A percentile compares a stretch with the other conserved stretches of the same genome.
Evolutionary conservation across 2,797 vertebrate genomes (phyloP).

Genomic region (Nyctibius grandis): DNA sequence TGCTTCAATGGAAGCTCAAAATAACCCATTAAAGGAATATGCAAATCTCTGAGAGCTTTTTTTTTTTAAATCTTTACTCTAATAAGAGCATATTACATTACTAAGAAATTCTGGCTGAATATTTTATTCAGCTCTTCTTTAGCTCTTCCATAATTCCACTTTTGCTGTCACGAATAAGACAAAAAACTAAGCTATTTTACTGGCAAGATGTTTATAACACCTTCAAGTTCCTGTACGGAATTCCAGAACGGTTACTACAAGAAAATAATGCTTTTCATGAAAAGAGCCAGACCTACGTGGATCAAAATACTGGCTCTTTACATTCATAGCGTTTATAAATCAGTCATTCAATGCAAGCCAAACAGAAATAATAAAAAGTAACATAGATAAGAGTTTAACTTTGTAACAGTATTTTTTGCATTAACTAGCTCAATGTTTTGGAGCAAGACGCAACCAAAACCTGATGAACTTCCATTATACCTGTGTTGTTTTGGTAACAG

Average conservation of each 20-base stretch:
- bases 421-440: background rate
- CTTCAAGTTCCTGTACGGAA: background rate
- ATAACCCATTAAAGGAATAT: conserved; percentile 32
- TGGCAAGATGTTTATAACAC: background rate
- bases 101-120: background rate
- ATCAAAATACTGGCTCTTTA: background rate
- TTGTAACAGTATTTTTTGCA: background rate
- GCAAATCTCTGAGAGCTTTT: background rate
- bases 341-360: background rate
- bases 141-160: background rate
- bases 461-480: background rate
- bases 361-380: background rate
- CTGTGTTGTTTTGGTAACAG: background rate
- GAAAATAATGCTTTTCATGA: background rate
- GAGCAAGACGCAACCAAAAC: background rate
- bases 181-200: background rate
- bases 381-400: background rate
- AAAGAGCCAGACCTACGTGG: background rate
- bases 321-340: background rate
- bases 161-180: background rate
- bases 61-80: conserved; percentile 10
- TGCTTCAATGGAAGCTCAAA: conserved; percentile 47
- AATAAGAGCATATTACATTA: conserved; percentile 6
- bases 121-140: background rate
- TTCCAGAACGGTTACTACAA: background rate